phyloP scores from a whole-genome alignment of 2,113 vertebrate species.

The Vimba vimba region DNA sequence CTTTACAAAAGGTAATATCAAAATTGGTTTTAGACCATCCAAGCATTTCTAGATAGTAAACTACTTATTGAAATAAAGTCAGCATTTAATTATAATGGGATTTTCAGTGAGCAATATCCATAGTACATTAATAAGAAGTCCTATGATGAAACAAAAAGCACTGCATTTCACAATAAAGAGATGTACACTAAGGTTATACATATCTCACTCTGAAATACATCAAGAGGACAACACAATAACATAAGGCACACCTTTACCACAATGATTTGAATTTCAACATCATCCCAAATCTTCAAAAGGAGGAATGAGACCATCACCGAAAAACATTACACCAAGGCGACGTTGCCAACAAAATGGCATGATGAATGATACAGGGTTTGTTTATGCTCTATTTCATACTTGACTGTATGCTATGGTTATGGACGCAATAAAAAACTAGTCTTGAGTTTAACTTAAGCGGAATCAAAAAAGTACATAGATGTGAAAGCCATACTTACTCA shows the following conservation, averaged over 20 bases:
- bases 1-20: not conserved
- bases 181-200: not conserved
- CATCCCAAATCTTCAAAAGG: not conserved
- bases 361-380: not conserved
- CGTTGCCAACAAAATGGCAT: not conserved
- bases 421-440: not conserved
- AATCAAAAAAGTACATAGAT: slow-evolving; percentile 11
- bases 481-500: slow-evolving; percentile 87
- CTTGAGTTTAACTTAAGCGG: not conserved
- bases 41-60: not conserved
- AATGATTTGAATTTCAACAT: not conserved
- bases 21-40: not conserved
- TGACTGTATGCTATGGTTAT: not conserved
- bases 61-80: not conserved
- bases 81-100: not conserved
- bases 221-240: not conserved
- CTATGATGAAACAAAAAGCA: not conserved
- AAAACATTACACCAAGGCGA: not conserved
- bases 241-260: not conserved
- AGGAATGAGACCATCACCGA: not conserved
- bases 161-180: not conserved
- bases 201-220: not conserved
- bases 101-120: not conserved
- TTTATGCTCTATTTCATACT: not conserved
- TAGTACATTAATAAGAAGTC: not conserved